phyloP scores from a whole-genome alignment of 2,113 vertebrate species.

The Castor canadensis region DNA sequence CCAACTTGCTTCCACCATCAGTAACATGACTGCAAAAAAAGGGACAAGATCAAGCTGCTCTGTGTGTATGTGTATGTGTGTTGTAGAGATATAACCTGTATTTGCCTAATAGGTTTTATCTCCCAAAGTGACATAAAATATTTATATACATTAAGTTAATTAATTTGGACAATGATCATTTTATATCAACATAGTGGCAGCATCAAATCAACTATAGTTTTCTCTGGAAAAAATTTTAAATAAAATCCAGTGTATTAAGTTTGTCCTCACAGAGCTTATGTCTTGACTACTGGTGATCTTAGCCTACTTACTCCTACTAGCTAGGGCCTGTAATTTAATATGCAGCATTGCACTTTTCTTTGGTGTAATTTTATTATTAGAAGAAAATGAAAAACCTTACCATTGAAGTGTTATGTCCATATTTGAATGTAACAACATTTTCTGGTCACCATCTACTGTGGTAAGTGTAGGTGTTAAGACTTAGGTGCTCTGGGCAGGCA shows the following conservation, averaged over 20 bases:
- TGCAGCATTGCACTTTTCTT: neutral
- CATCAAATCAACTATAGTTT: neutral
- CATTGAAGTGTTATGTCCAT: neutral
- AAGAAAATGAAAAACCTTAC: neutral
- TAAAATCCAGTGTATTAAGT: neutral
- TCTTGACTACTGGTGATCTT: neutral
- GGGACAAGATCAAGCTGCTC: neutral
- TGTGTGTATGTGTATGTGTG: neutral
- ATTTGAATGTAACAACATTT: neutral
- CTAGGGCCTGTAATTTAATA: neutral
- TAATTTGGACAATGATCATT: neutral
- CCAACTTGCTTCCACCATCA: neutral
- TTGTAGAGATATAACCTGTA: neutral
- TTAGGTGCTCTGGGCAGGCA: neutral
- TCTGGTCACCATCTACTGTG: neutral
- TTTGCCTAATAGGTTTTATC: neutral
- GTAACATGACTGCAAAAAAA: neutral
- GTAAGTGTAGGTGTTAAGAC: fast-evolving
- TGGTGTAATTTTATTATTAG: neutral
- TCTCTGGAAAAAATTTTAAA: neutral
- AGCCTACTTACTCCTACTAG: neutral
- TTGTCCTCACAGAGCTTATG: neutral
- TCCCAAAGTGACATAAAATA: neutral
- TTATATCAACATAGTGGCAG: neutral
- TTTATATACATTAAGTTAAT: neutral